Evolutionary conservation across 2,797 vertebrate genomes (phyloP).

Genomic region (Manis crassicaudata): DNA sequence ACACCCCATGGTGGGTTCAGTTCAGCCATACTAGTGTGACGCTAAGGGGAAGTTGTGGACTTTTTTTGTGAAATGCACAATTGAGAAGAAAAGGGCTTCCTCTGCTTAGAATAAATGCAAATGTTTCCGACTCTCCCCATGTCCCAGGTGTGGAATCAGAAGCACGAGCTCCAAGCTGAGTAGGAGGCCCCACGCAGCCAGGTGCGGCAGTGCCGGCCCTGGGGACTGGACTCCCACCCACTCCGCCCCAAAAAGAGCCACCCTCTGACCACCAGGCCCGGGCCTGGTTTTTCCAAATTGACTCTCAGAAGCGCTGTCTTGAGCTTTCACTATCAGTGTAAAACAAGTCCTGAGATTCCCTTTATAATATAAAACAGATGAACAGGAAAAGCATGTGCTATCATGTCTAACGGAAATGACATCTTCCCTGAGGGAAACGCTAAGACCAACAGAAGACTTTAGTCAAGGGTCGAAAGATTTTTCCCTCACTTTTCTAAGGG

Average conservation of each 20-base stretch:
- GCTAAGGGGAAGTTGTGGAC: background rate
- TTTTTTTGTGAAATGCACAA: background rate
- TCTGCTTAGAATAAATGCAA: background rate
- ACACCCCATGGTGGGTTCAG: background rate
- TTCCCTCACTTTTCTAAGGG: background rate
- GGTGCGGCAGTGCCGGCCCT: fast-evolving
- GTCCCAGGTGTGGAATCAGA: background rate
- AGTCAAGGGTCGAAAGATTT: background rate
- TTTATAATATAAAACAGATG: conserved; percentile 40
- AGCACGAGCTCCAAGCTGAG: background rate
- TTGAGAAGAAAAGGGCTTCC: background rate
- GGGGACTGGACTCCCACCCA: background rate
- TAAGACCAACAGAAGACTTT: background rate
- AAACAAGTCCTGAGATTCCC: conserved; percentile 13
- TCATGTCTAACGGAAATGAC: background rate
- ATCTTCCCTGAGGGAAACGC: background rate
- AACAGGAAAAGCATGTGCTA: background rate
- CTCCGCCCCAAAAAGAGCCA: too few species aligned
- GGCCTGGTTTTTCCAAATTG: background rate
- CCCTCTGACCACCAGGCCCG: fast-evolving
- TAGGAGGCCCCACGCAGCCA: background rate
- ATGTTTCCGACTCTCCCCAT: background rate
- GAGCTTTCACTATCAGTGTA: background rate
- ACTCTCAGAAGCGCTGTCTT: background rate
- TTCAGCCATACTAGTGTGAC: background rate